Evolutionary conservation across 2,888 invertebrate species (phyloP), one percentile per base, ranked within the genome.

Genomic region (Lapara coniferarum): DNA sequence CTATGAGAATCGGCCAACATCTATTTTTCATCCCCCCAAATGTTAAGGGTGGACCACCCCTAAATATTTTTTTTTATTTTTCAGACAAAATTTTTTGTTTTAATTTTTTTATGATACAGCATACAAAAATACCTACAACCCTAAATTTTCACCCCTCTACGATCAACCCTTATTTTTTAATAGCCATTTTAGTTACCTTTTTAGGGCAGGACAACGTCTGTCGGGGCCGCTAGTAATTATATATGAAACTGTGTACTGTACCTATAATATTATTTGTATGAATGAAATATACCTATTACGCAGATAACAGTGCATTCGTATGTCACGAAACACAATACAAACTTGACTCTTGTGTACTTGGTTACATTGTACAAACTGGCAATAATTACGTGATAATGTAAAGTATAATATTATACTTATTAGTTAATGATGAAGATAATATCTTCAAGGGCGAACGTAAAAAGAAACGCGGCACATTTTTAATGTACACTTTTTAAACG

Each of bases 281-380:
- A 63, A 63, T n/a, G n/a, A 19, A 8, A 55, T 44, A 67, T 52
- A 67, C n/a, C n/a, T n/a, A n/a, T n/a, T n/a, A 16, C 16, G 56
- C 14, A 56, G 53, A 55, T 56, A 56, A 67, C 37, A 14, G 53
- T 59, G 67, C 44, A 55, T 56, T 67, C 44, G 55, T 55, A 19
- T 67, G 67, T 67, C 67, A 56, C 55, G 44, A 55, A 44, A 67
- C 53, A 12, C 55, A 16, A 55, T 55, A 67, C 53, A 16, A 37
- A 67, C 55, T 10, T 5, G 13, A 30, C 37, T 37, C 5, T 37
- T 44, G 52, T 67, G 55, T 55, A 2, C 19, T 55, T 16, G 19
- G 12, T 46, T 46, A 13, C n/a, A 16, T 63, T 46, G 37, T 63
- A 58, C 30, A 14, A 30, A 37, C 25, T 58, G 14, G 12, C 25